These are phyloP conservation scores for Homarus americanus DNA, from an alignment of 1,140 invertebrate species.

Conservation along the genomic window DNA sequence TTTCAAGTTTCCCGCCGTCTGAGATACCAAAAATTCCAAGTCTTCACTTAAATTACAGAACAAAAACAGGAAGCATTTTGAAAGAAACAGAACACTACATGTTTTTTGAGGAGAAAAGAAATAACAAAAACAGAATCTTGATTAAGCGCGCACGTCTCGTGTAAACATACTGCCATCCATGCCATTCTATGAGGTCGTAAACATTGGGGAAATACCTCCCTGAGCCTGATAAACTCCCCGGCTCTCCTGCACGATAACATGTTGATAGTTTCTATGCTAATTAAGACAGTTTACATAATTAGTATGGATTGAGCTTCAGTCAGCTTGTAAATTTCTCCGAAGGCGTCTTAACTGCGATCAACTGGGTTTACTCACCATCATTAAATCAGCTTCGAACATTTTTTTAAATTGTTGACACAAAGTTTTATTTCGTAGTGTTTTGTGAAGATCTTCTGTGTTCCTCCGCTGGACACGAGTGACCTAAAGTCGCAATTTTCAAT, in stretches of 20 bases:
- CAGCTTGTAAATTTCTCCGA: background rate
- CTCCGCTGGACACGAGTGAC: no score
- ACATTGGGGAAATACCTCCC: constrained; percentile 6
- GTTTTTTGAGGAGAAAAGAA: background rate
- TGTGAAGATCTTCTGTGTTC: no score
- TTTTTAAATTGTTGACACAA: background rate
- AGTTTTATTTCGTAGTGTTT: background rate
- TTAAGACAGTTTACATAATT: constrained; percentile 14
- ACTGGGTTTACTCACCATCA: constrained; percentile 31
- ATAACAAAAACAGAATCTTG: background rate
- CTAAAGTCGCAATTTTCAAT: no score
- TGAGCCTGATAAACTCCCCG: background rate
- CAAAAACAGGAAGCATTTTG: background rate
- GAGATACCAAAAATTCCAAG: no score
- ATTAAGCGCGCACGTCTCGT: background rate
- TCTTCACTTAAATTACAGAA: background rate
- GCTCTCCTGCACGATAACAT: constrained; percentile 19
- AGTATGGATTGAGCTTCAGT: constrained; percentile 16
- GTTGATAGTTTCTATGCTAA: constrained; percentile 34
- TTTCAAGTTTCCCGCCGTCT: no score
- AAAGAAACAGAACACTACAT: background rate
- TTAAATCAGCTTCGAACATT: constrained; percentile 31
- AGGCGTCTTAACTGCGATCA: constrained; percentile 1
- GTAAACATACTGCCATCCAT: background rate
- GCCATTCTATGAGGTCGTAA: background rate